phyloP scores from a whole-genome alignment of 2,797 vertebrate genomes.

The Morus bassanus region DNA sequence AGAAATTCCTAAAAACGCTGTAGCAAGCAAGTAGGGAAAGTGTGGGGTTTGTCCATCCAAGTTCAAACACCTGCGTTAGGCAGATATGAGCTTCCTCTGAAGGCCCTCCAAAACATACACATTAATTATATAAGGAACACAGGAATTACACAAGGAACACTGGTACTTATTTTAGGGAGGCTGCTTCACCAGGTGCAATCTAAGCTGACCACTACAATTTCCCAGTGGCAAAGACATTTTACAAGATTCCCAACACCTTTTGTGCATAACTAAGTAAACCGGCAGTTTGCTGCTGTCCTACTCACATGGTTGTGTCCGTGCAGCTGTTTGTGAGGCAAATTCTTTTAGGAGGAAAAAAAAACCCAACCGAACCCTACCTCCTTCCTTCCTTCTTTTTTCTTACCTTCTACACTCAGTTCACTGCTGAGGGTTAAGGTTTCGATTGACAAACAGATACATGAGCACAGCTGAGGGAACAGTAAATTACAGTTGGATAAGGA shows the following conservation, averaged over 20 bases:
- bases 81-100: not conserved
- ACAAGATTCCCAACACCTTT: not conserved
- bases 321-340: not conserved
- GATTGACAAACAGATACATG: not conserved
- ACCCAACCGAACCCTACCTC: not conserved
- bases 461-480: not conserved
- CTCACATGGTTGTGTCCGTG: rapidly evolving
- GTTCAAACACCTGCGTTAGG: not conserved
- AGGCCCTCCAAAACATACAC: not conserved
- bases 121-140: not conserved
- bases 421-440: not conserved
- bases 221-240: not conserved
- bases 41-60: not conserved
- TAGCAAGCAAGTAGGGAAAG: not conserved
- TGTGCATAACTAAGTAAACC: not conserved
- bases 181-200: not conserved
- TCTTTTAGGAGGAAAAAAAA: not conserved
- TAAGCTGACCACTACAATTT: not conserved
- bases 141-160: not conserved
- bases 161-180: not conserved
- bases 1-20: not conserved
- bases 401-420: not conserved
- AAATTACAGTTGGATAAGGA: not conserved
- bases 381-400: not conserved
- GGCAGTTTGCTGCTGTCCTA: not conserved